Conservation (phyloP, 2,797 vertebrate species). For the Parauchenoglanis punctatus region DNA sequence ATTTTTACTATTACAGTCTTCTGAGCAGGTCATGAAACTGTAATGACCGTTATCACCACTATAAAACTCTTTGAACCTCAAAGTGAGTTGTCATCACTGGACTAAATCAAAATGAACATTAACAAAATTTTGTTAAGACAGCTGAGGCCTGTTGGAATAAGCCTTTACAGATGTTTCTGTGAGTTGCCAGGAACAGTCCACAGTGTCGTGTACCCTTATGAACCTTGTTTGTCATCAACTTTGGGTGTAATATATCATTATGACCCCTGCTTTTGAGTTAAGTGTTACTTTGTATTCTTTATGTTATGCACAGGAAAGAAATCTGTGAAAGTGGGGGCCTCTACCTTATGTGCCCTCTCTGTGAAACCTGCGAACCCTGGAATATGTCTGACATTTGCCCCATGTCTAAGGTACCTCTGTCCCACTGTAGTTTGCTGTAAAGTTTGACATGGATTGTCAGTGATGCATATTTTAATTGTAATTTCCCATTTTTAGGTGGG, state of each 20-base stretch:
- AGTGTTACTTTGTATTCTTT: background rate
- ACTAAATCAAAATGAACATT: background rate
- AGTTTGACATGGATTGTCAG: background rate
- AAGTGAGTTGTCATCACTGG: background rate
- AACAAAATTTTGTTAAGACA: background rate
- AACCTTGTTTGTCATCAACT: background rate
- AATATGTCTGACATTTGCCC: slow-evolving; percentile 84
- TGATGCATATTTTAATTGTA: background rate
- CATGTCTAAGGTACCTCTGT: slow-evolving; percentile 78
- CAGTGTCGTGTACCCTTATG: too few species aligned
- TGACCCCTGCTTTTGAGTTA: background rate
- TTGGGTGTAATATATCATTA: background rate
- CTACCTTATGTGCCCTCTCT: slow-evolving; percentile 82
- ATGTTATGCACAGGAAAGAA: slow-evolving; percentile 72
- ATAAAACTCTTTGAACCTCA: background rate
- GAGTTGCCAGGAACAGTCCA: too few species aligned
- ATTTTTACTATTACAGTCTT: background rate
- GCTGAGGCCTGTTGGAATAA: background rate
- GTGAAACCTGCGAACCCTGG: slow-evolving; percentile 78
- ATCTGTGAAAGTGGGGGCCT: slow-evolving; percentile 72
- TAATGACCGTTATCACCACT: background rate
- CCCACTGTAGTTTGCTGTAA: background rate
- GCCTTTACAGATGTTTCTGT: background rate
- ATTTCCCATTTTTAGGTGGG: slow-evolving; percentile 67
- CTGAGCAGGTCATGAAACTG: background rate